Evolutionary conservation across 2,888 invertebrate genomes (phyloP), one percentile per base, ranked within the genome.

Genomic region (Pyralis farinalis): DNA sequence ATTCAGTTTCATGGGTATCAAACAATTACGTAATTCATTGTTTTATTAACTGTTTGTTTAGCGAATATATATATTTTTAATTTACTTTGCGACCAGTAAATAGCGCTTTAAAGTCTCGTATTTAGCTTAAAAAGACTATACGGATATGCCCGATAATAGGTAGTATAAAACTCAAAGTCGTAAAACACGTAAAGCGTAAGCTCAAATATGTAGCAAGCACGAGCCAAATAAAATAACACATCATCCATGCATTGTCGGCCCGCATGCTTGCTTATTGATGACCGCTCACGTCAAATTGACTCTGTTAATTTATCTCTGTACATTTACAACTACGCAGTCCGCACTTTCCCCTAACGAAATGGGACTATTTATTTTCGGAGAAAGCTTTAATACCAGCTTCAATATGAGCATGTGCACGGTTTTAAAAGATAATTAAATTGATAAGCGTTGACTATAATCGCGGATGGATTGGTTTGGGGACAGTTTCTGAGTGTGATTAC

Each of bases 331-430:
- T 60, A 53, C 49, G 7, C 4, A 21, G 4, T 47, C 62, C 66
- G 57, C 62, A 71, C 74, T 75, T 75, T 75, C 72, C 71, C 71
- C 66, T 61, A 60, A 63, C 58, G 53, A 59, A 67, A 63, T 58
- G 52, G 47, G 43, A 55, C 54, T 55, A 54, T 70, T 58, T 62
- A 60, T 64, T 69, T 65, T 62, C 55, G 58, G 57, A 58, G 68
- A 74, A 72, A 73, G 70, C 60, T 16, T 16, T 16, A 16, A 16
- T 16, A 16, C 16, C 16, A 64, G 40, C 33, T 40, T 40, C 21
- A 11, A 37, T 21, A 27, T 38, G 11, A 32, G 28, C 29, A 33
- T 33, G 29, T 36, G 12, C 31, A 9, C 22, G 29, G 30, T 21
- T 34, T 31, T 34, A 36, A 36, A 29, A 3, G 10, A 28, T 36